Evolutionary conservation across 2,888 invertebrate genomes (phyloP), one percentile per base, ranked within the genome.

Genomic region (Axea sp.): DNA sequence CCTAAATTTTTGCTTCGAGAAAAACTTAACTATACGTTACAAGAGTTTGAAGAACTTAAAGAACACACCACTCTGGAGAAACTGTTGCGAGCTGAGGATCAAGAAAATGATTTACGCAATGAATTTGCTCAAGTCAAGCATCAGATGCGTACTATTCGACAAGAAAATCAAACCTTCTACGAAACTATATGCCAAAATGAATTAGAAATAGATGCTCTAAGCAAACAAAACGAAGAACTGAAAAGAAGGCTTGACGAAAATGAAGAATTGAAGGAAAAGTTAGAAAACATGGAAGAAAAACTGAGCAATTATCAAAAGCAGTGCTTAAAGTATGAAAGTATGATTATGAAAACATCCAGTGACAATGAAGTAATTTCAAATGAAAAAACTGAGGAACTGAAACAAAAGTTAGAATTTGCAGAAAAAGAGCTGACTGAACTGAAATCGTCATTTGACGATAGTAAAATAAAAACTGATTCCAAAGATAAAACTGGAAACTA

Each of bases 51-150:
- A 74, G 90, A 90, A 59, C 86, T 93, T 8, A 86, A 89, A 49
- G 90, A 91, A 77, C 89, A 91, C 69, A 91, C 92, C 0, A 89
- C 89, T 51, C 85, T 91, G 73, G 93, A 93, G 82, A 91, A 90
- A 68, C 89, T 91, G 49, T 87, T 89, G 67, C 77, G 87, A 3
- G 88, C 89, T 8, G 85, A 84, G 51, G 88, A 89, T 77, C 30
- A 64, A 3, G 19, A 60, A 1, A 43, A 26, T n/a, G 41, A 60
- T n/a, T n/a, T 67, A 8, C 45, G 39, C 0, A 8, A 37, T 0
- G 55, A 68, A n/a, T 57, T 62, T 17, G 39, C n/a, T 0, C 26
- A 55, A 8, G 11, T 73, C 0, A 64, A 65, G 30, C 8, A 1
- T 3, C 33, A 65, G 15, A 14, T 72, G 19, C 19, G 39, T 1